Evolutionary conservation across 2,888 invertebrate species (phyloP), one percentile per base, ranked within the genome.

Genomic region (Abscondita cerata): DNA sequence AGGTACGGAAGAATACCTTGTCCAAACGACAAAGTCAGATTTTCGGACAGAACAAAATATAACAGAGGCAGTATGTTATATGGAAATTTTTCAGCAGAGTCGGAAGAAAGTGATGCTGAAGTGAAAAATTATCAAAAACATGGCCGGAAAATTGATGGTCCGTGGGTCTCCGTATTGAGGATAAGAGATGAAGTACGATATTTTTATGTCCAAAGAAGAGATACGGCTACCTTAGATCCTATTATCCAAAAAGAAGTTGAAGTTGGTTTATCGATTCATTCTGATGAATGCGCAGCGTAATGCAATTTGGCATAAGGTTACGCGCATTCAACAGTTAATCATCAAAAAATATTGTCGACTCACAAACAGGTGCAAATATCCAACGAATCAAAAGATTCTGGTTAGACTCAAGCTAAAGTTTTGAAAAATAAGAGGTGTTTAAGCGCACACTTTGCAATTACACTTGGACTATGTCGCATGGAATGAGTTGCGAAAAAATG

Each of bases 211-310:
- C n/a, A n/a, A n/a, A n/a, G n/a, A n/a, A n/a, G n/a, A n/a, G n/a
- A n/a, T n/a, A n/a, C n/a, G n/a, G n/a, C n/a, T n/a, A n/a, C n/a
- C n/a, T n/a, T n/a, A n/a, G n/a, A n/a, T n/a, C n/a, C n/a, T n/a
- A n/a, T n/a, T n/a, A n/a, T n/a, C n/a, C n/a, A n/a, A n/a, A n/a
- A n/a, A 2, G 38, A 38, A 38, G 38, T 38, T 38, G 5, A 38
- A n/a, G 38, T 18, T 48, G 48, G 48, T 16, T 48, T 25, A 48
- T 12, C 20, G 12, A 48, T 48, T 25, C 48, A 16, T 20, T 46
- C 38, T 44, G 44, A 44, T 44, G 44, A 44, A 16, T 44, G 4
- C 15, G 2, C 44, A 16, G 44, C 44, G 13, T 44, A 44, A 15
- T 11, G 13, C 13, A 44, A 44, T 15, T 44, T 44, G 16, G 16